Percentiles rank a stretch among this genome's conserved stretches.
These are phyloP conservation scores for Procambarus virginalis DNA, from an alignment of 1,140 invertebrate genomes.

Conservation along the genomic window DNA sequence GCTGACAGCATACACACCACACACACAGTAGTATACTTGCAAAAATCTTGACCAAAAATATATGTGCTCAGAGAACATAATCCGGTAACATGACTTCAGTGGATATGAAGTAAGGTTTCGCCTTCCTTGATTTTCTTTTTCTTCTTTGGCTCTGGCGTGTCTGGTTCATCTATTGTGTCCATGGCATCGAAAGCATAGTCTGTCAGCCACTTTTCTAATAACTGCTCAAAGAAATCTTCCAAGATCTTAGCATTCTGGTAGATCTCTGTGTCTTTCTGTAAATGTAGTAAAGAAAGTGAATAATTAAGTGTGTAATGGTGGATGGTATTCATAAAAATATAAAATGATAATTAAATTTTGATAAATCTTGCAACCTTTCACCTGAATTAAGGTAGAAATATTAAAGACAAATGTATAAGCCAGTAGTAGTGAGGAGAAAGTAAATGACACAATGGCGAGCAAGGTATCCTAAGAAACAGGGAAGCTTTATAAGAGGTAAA, in stretches of 20 bases:
- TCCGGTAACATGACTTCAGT: conserved; percentile 30
- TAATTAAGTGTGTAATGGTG: too few relatives aligned
- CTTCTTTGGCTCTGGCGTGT: conserved; percentile 64
- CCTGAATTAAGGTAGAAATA: too few relatives aligned
- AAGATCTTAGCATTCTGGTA: conserved; percentile 87
- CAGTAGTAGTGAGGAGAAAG: too few relatives aligned
- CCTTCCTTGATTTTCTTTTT: conserved; percentile 61
- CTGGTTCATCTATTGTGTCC: conserved; percentile 41
- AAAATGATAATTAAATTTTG: too few relatives aligned
- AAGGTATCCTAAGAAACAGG: too few relatives aligned
- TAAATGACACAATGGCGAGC: too few relatives aligned
- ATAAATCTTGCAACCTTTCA: too few relatives aligned
- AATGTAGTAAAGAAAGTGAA: conserved; percentile 17
- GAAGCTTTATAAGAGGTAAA: too few relatives aligned
- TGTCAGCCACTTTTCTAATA: conserved; percentile 86
- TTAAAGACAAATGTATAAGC: too few relatives aligned
- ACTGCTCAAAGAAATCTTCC: conserved; percentile 89
- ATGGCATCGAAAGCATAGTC: conserved; percentile 76
- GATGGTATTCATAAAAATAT: too few relatives aligned
- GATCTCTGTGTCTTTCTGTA: conserved; percentile 86
- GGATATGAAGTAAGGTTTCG: conserved; percentile 45
- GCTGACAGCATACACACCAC: neutral
- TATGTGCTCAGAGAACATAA: neutral
- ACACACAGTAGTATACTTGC: neutral
- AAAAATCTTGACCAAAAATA: neutral